Conservation (phyloP, 2,113 vertebrate species). For the Siniperca knerii region DNA sequence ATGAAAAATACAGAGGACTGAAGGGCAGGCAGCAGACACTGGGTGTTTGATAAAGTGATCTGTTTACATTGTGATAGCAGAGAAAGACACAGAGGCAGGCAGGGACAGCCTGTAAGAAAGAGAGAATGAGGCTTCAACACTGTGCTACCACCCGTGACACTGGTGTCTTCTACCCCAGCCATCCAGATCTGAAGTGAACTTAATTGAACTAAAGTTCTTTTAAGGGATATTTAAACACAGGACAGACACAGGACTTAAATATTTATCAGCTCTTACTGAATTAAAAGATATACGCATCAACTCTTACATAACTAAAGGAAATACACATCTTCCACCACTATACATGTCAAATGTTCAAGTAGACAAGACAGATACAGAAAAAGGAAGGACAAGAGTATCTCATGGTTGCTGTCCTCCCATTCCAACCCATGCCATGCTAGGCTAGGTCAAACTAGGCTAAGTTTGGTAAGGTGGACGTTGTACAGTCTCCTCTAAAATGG, state of each 20-base stretch:
- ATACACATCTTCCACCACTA: neutral
- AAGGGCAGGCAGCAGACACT: constrained; percentile 49
- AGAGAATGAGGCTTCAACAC: neutral
- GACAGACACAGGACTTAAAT: neutral
- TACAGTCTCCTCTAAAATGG: constrained; percentile 11
- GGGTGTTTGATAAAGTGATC: constrained; percentile 63
- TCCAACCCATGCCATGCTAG: neutral
- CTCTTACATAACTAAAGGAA: neutral
- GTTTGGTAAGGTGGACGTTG: constrained; percentile 6
- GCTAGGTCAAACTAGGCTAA: neutral
- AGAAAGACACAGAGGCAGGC: constrained; percentile 21
- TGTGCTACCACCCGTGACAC: constrained; percentile 2
- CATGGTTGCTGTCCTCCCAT: neutral
- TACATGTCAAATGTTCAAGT: neutral
- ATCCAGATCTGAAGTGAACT: neutral
- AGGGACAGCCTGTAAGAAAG: neutral
- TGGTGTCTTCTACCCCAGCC: neutral
- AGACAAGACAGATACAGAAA: neutral
- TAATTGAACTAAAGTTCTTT: neutral
- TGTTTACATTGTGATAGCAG: constrained; percentile 34
- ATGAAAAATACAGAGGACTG: constrained; percentile 63
- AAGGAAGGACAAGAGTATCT: neutral
- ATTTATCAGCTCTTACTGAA: neutral
- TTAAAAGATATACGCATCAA: neutral
- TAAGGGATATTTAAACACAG: neutral